Base-by-base conservation (phyloP, 2,888 invertebrate genomes). In the Athripsodes cinereus region DNA sequence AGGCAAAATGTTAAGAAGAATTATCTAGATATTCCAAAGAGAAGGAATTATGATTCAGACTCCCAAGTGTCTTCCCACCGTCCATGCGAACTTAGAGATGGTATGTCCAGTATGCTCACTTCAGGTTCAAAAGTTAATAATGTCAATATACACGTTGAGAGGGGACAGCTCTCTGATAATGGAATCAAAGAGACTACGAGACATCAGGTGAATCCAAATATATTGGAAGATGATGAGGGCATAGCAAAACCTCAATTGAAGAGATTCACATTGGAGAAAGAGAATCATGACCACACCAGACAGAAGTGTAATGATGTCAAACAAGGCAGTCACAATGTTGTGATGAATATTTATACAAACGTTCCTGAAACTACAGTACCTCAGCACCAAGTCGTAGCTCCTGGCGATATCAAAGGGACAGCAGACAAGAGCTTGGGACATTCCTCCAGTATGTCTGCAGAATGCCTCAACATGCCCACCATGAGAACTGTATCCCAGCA, bases 111-210 rank as follows among this genome's bases (percentile, higher is more conserved):
- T 64, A 82, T 88, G 18, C 81, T 87, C 59, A 85, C 85, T 59
- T 79, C 85, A 0, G 87, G 87, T 40, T 84, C 87, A 1, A 90
- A 90, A 74, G 85, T 90, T 0, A 90, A 90, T 68, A 90, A 90
- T 63, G 90, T 88, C 0, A 90, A 90, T 69, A 81, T 90, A 62
- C 88, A 90, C 66, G 85, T 87, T 0, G 87, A 87, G 66, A 72
- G 80, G 61, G 64, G 64, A 49, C 65, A 65, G 58, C n/a, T 51
- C 2, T 70, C 72, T 0, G 75, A 74, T 58, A 81, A 76, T 63
- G 80, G 79, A 0, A 76, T 83, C 0, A 82, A 81, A 64, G 84
- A 82, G 63, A 72, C 76, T 0, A 72, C 77, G 0, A 79, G 82
- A 55, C 79, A 81, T 52, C 70, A 78, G 52, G 62, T 73, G 11